A percentile compares a stretch with the other conserved stretches of the same genome.
Evolutionary conservation across 2,113 vertebrate genomes (phyloP).

Genomic region (Mirounga angustirostris): DNA sequence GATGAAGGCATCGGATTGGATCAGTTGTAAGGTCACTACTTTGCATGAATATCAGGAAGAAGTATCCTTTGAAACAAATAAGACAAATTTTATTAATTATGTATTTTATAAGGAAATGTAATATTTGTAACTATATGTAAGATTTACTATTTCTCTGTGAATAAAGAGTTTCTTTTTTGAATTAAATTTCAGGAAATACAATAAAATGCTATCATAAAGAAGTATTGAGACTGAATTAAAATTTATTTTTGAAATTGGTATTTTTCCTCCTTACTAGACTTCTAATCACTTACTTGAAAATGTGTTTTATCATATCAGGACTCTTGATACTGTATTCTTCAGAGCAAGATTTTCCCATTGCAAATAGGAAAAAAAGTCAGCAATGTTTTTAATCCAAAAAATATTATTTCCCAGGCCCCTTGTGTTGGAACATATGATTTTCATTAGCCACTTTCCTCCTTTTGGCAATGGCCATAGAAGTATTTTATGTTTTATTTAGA

Average conservation of each 20-base stretch:
- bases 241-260: slow-evolving; percentile 36
- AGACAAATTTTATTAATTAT: neutral
- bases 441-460: slow-evolving; percentile 21
- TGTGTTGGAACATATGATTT: slow-evolving; percentile 8
- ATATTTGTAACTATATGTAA: slow-evolving; percentile 6
- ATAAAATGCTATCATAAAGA: neutral
- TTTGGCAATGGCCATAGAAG: neutral
- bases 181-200: slow-evolving; percentile 21
- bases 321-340: neutral
- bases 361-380: neutral
- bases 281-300: slow-evolving; percentile 8
- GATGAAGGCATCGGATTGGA: neutral
- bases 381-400: slow-evolving; percentile 50
- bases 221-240: neutral
- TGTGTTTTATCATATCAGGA: neutral
- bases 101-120: neutral
- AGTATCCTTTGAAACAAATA: neutral
- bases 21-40: neutral
- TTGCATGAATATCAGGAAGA: neutral
- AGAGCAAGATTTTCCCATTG: slow-evolving; percentile 51
- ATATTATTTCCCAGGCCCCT: neutral
- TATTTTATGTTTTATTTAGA: slow-evolving; percentile 27
- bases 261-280: neutral
- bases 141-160: neutral
- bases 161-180: neutral